Base-by-base conservation (phyloP, 2,113 vertebrate species). In the Crotophaga sulcirostris region DNA sequence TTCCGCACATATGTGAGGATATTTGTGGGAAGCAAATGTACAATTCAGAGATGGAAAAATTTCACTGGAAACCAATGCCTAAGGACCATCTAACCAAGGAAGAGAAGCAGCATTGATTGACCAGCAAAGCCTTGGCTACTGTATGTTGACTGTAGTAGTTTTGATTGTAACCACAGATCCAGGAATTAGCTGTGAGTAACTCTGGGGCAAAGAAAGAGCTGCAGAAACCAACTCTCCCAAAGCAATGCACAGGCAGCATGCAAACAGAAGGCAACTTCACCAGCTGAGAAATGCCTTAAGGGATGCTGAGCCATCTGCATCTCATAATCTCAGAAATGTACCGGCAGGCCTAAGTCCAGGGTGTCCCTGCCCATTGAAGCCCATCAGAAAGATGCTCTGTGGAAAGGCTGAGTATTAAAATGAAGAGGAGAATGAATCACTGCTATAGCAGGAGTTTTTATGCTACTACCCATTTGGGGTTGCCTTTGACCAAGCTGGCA, bases 371-470 rank as follows among this genome's bases (percentile, higher is more conserved):
- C 31, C 31, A 1, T 1, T n/a, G 14, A 47, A 82, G 3, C 19
- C 26, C 47, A 21, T 6, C 56, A 88, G 83, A 81, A 70, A 16
- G 44, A 36, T 34, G 21, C 28, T 56, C 31, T 40, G 10, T 51
- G 40, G 36, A 60, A 60, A 70, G 38, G 7, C 73, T 18, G 47
- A 44, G n/a, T 24, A 18, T 11, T 40, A 49, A 29, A 95, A 33
- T 0, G 1, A 31, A 34, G 8, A 79, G 45, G 15, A 62, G 38
- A 26, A 7, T 3, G 68, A 63, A 38, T 21, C 42, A 2, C 13
- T 59, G 25, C 69, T 45, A 6, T 1, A 16, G 11, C 8, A 36
- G n/a, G 64, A 66, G 18, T 13, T 49, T 67, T 75, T 34, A 69
- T 60, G 56, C 70, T 60, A 47, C 17, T 47, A 7, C 20, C 12